Evolutionary conservation across 2,797 vertebrate species (phyloP).

Genomic region (Anableps anableps): DNA sequence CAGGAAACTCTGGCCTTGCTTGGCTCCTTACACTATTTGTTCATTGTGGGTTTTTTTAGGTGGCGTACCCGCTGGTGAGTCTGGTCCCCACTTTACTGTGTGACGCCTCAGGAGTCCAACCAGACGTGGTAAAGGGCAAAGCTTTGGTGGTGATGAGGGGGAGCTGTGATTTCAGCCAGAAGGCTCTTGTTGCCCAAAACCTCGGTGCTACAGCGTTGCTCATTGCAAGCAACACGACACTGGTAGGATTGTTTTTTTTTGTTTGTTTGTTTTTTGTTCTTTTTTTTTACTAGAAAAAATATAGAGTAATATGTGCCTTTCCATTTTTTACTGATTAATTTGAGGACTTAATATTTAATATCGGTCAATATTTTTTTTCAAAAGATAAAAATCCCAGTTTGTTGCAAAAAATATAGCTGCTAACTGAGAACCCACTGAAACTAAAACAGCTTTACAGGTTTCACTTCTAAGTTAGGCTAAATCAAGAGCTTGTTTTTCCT

Average conservation of each 20-base stretch:
- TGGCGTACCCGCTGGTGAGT: slow-evolving; percentile 78
- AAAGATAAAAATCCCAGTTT: background rate
- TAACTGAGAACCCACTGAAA: background rate
- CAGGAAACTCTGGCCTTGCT: background rate
- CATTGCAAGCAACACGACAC: slow-evolving; percentile 78
- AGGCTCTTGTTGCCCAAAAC: slow-evolving; percentile 85
- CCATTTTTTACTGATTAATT: background rate
- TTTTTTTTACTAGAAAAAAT: too few relatives aligned
- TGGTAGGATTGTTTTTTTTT: slow-evolving; percentile 69
- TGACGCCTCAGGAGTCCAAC: slow-evolving; percentile 71
- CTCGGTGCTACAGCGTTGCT: slow-evolving; percentile 85
- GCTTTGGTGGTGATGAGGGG: slow-evolving; percentile 87
- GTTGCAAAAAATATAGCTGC: background rate
- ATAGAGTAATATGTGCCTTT: background rate
- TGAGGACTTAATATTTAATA: background rate
- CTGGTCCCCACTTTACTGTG: slow-evolving; percentile 85
- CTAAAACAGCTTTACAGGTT: background rate
- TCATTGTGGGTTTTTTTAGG: slow-evolving; percentile 62
- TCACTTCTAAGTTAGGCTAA: background rate
- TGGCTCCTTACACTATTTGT: background rate
- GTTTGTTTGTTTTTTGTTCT: too few relatives aligned
- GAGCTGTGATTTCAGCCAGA: slow-evolving; percentile 84
- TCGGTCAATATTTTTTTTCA: background rate
- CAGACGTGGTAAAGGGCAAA: slow-evolving; percentile 74
- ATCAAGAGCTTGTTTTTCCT: background rate